phyloP scores from a whole-genome alignment of 35 echinoderm and acorn worm genomes.

The Acanthaster planci region DNA sequence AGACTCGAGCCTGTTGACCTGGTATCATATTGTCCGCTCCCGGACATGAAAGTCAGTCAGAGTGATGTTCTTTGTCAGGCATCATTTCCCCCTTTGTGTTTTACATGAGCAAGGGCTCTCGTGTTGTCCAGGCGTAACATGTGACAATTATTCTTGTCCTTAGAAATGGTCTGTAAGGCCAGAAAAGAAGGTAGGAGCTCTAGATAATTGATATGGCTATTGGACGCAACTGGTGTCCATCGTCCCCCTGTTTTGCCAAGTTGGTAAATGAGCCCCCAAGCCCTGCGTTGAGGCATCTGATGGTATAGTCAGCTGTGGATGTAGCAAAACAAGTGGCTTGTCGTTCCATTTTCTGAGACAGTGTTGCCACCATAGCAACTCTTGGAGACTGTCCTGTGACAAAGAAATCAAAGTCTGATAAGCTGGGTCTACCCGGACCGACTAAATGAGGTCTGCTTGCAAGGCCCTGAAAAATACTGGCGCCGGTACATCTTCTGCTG shows the following conservation, averaged over 20 bases:
- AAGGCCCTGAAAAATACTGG: conserved; percentile 34
- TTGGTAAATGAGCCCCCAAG: conserved; percentile 34
- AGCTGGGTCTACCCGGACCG: conserved; percentile 18
- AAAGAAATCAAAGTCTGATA: conserved; percentile 14
- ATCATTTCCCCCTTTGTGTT: conserved; percentile 49
- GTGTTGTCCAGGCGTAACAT: conserved; percentile 45
- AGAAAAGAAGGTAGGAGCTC: conserved; percentile 25
- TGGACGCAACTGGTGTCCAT: conserved; percentile 13
- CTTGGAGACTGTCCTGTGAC: conserved; percentile 21
- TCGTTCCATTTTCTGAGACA: conserved; percentile 28
- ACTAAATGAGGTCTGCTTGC: conserved; percentile 34
- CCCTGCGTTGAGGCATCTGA: conserved; percentile 46
- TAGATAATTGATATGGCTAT: conserved; percentile 34
- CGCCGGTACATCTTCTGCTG: conserved; percentile 38
- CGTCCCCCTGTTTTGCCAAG: conserved; percentile 26
- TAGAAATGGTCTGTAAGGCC: conserved; percentile 18
- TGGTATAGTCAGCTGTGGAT: conserved; percentile 4
- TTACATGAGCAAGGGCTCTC: conserved; percentile 44
- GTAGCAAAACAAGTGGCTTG: conserved; percentile 1
- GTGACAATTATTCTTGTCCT: background rate
- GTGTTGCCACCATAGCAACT: conserved; percentile 32
- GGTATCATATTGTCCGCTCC: conserved; percentile 46
- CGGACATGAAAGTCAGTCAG: conserved; percentile 57
- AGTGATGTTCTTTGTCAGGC: too few species aligned
- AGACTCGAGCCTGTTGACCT: conserved; percentile 53